Conservation (phyloP, 2,888 invertebrate genomes). For the Erebia palarica region DNA sequence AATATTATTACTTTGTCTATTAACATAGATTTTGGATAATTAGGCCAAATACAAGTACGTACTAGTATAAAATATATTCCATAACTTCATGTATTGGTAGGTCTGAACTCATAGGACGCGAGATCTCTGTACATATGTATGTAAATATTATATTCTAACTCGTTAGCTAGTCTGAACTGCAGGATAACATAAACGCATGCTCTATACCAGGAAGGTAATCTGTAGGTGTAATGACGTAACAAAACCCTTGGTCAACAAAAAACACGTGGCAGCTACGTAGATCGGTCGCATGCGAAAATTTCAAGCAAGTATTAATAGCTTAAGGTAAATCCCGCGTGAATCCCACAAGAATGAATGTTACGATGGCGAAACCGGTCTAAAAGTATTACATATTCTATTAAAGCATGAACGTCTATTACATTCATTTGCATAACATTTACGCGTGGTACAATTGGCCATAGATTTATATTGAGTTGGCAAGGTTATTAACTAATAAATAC, state of each 20-base stretch:
- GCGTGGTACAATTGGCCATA: not conserved
- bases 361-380: constrained; percentile 16
- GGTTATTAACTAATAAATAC: not conserved
- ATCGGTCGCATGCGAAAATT: not conserved
- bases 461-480: not conserved
- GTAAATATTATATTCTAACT: too few relatives aligned
- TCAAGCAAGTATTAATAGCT: constrained; percentile 10
- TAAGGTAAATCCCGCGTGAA: constrained; percentile 25
- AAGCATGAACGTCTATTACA: constrained; percentile 10
- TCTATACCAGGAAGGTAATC: too few relatives aligned
- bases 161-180: too few relatives aligned
- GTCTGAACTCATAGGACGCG: too few relatives aligned
- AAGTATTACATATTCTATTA: constrained; percentile 7
- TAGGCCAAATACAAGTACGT: too few relatives aligned
- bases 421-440: constrained; percentile 19
- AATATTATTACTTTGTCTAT: not conserved
- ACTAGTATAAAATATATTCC: too few relatives aligned
- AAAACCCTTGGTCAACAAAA: constrained; percentile 1
- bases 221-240: not conserved
- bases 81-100: too few relatives aligned
- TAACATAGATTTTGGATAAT: not conserved
- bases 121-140: too few relatives aligned
- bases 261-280: not conserved
- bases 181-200: too few relatives aligned
- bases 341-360: constrained; percentile 19